Base-by-base conservation (phyloP, 2,888 invertebrate genomes). In the Ypsolopha sequella region DNA sequence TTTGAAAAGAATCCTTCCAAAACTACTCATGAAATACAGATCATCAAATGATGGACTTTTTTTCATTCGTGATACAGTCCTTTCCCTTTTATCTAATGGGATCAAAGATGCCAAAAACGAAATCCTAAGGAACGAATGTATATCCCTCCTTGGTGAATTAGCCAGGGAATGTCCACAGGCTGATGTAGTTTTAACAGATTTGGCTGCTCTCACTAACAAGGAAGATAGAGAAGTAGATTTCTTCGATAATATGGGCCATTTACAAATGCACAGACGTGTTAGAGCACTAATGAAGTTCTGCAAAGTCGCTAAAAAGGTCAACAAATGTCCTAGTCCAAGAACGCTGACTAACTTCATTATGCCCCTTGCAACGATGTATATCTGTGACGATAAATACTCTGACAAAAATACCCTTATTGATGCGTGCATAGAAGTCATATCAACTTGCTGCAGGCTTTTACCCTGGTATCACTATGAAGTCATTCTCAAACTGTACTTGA, bases 381-480 rank as follows among this genome's bases (percentile, higher is more conserved):
- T 99, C 39, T 91, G 94, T 55, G 91, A 91, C 54, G 94, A 94
- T 49, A 90, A 91, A 60, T 95, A 92, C 66, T 77, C 89, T 0
- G 91, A 91, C 52, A 94, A 95, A 63, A 94, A 95, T 66, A 91
- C 91, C 33, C 77, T 98, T 0, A 87, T 97, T 46, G 96, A 97
- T 68, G 93, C 94, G 0, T 93, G 96, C 0, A 93, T 97, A 55
- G 94, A 95, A 68, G 89, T 93, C 0, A 80, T 97, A 7, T 92
- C 93, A 0, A 89, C 90, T 0, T 90, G 95, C 51, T 94, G 95
- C 63, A 88, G 88, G 60, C 77, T 94, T 48, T 80, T 97, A 38
- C 95, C 97, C 0, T 98, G 98, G 98, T 91, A 93, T 64, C 93
- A 94, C 54, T 98, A 98, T 64, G 93, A 95, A 65, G 89, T 91